These are phyloP conservation scores for Sparus aurata DNA, from an alignment of 2,797 vertebrate genomes.

Conservation along the genomic window DNA sequence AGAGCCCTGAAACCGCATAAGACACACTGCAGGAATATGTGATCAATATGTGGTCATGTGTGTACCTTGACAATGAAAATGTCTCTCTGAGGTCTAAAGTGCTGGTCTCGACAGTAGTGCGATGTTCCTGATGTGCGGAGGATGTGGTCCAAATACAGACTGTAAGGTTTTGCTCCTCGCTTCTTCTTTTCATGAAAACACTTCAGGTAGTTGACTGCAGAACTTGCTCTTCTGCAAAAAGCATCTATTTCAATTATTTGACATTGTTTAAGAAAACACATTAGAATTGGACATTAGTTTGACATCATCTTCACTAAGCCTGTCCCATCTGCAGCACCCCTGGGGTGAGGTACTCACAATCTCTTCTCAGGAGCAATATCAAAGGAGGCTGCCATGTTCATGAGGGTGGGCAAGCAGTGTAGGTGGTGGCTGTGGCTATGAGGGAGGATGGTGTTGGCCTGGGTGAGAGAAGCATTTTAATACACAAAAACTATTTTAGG, in stretches of 20 bases:
- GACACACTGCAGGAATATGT: not conserved
- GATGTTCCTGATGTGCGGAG: conserved; percentile 87
- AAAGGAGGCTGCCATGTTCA: conserved; percentile 92
- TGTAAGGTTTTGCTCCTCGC: conserved; percentile 88
- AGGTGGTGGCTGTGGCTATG: conserved; percentile 92
- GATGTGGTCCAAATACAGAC: conserved; percentile 91
- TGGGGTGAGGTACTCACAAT: conserved; percentile 81
- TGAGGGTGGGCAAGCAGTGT: conserved; percentile 91
- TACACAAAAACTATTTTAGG: not conserved
- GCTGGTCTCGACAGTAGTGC: conserved; percentile 86
- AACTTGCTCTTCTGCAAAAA: conserved; percentile 87
- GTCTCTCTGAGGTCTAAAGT: conserved; percentile 88
- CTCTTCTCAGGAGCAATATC: conserved; percentile 90
- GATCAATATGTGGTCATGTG: no score
- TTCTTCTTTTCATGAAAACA: conserved; percentile 93
- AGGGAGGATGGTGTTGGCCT: conserved; percentile 93
- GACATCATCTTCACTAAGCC: not conserved
- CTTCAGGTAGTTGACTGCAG: conserved; percentile 90
- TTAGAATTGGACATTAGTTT: not conserved
- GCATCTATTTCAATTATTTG: not conserved
- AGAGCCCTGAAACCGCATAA: not conserved
- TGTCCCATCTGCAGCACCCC: no score
- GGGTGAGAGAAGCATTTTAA: conserved; percentile 7
- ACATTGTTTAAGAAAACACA: not conserved
- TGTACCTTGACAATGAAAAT: conserved; percentile 89